Evolutionary conservation across 2,797 vertebrate genomes (phyloP), one percentile per base, ranked within the genome.

Genomic region (Megalops cyprinoides): DNA sequence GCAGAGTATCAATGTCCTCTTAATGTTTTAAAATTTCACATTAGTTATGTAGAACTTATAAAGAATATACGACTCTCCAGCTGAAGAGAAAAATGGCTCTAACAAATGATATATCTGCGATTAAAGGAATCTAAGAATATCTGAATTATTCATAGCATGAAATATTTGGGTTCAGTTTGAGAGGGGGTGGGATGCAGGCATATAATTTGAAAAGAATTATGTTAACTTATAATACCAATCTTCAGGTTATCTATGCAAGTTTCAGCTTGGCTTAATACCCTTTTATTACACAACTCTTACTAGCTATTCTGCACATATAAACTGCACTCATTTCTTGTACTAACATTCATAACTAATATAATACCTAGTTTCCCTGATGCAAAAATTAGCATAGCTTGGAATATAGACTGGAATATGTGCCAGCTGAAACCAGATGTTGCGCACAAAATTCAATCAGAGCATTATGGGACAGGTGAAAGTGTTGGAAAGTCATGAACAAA

Each of bases 401-500:
- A n/a, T n/a, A n/a, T n/a, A n/a, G n/a, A n/a, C n/a, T n/a, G n/a
- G n/a, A n/a, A n/a, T n/a, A n/a, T n/a, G n/a, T n/a, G n/a, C n/a
- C n/a, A n/a, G n/a, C 28, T 74, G 8, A 48, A 74, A 23, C 48
- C 14, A 9, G 1, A 28, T 18, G 12, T 7, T 3, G 25, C 15
- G 23, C 3, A 71, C 8, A 12, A 6, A 31, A 31, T 9, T 6
- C 56, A 37, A 15, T 7, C 31, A 37, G 9, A 5, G 31, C 39
- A 42, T 23, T 20, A 69, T 42, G 37, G 65, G 37, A 69, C 39
- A 5, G 65, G 65, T 42, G 15, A 69, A 20, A 42, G 37, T 37
- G 8, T 69, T 15, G 65, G 34, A 69, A 69, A 39, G 34, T 42
- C 65, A 69, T 69, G 6, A 69, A 69, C 8, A 69, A 65, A 69